These are phyloP conservation scores for Galbula dea DNA, from an alignment of 2,113 vertebrate species.

Conservation along the genomic window DNA sequence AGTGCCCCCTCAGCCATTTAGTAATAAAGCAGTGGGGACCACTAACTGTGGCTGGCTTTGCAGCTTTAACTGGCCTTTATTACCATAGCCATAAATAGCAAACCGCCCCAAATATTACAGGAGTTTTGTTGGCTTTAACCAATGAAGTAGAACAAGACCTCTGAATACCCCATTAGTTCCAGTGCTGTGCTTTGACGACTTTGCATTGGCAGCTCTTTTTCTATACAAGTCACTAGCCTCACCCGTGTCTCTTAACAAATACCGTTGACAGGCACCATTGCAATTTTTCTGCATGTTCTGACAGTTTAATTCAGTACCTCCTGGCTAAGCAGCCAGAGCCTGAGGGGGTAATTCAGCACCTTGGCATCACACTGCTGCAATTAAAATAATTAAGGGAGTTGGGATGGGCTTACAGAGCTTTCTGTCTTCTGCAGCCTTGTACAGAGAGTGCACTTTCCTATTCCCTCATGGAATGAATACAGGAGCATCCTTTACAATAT, in stretches of 20 bases:
- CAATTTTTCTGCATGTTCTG: slow-evolving; percentile 82
- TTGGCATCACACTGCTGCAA: slow-evolving; percentile 82
- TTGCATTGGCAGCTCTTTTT: slow-evolving; percentile 76
- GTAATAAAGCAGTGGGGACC: slow-evolving; percentile 48
- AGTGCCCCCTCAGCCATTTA: slow-evolving; percentile 1
- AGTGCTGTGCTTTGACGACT: slow-evolving; percentile 79
- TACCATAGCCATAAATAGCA: slow-evolving; percentile 78
- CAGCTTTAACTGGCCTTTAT: slow-evolving; percentile 77
- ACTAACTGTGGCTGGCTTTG: slow-evolving; percentile 54
- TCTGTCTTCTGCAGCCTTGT: slow-evolving; percentile 63
- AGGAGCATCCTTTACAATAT: slow-evolving; percentile 41
- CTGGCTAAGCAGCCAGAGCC: slow-evolving; percentile 77
- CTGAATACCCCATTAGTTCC: slow-evolving; percentile 85
- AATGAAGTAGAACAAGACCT: slow-evolving; percentile 82
- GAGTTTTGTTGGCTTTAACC: slow-evolving; percentile 83
- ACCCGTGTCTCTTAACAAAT: slow-evolving; percentile 80
- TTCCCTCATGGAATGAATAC: slow-evolving; percentile 42
- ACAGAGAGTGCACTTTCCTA: slow-evolving; percentile 53
- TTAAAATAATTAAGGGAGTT: slow-evolving; percentile 95
- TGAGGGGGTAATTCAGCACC: slow-evolving; percentile 78
- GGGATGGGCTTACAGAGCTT: slow-evolving; percentile 75
- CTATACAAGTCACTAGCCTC: slow-evolving; percentile 77
- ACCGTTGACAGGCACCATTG: slow-evolving; percentile 78
- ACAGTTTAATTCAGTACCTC: slow-evolving; percentile 86
- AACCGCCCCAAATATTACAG: slow-evolving; percentile 77